Evolutionary conservation across 2,888 invertebrate species (phyloP), one percentile per base, ranked within the genome.

Genomic region (Ormyrus pomaceus): DNA sequence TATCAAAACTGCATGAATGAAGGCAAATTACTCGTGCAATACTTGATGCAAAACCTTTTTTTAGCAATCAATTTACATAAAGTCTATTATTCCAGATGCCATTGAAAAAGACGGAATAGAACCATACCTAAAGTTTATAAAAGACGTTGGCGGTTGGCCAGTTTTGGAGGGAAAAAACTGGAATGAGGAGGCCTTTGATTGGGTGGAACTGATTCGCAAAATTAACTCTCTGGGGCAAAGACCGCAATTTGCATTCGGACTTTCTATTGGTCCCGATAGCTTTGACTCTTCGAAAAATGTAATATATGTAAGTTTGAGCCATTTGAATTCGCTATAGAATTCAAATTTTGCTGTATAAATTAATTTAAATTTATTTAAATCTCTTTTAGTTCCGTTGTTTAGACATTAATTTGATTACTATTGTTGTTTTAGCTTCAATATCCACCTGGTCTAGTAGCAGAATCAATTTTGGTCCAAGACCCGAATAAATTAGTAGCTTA

Each of bases 401-500:
- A 13, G 50, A 13, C 6, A 34, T 7, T 65, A 50, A 50, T n/a
- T 8, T 46, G 5, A 46, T n/a, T 6, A 69, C 45, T 45, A 58
- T 55, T 55, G 3, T 45, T 58, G 51, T 34, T 71, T 45, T 72
- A 72, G 72, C 0, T 72, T 0, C 0, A 5, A 0, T 5, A 34
- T 9, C 6, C 62, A 45, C 1, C 0, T 7, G 51, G n/a, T 5
- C 51, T 2, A 19, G 5, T 72, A n/a, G 13, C 11, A n/a, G 34
- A 50, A 3, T 2, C 72, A 45, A 45, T 19, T 45, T 45, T 61
- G 1, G 1, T 53, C 7, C 2, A 50, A 1, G 93, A 94, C 46
- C 96, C 97, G 87, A 95, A 96, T 86, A 92, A 96, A 79, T 96
- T 98, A n/a, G 93, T 93, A 74, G 97, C 96, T 0, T 97, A 97